These are phyloP conservation scores for Drosophila pseudoobscura DNA, from an alignment of 1,140 invertebrate species.

Conservation along the genomic window DNA sequence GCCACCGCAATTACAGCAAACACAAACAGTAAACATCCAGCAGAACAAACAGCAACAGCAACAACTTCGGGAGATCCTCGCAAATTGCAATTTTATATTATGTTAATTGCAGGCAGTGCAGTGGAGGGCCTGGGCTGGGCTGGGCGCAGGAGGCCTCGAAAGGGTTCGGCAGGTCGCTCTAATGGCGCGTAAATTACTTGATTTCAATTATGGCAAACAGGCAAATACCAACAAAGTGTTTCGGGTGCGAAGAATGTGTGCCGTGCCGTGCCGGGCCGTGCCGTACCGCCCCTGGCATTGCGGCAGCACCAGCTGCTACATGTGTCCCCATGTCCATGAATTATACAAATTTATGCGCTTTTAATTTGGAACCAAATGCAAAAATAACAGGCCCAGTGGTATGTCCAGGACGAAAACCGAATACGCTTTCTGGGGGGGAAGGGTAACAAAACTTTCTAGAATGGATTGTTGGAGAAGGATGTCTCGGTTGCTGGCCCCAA, in stretches of 20 bases:
- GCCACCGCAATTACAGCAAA: conserved; percentile 57
- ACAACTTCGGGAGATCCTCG: neutral
- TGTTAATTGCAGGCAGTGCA: conserved; percentile 63
- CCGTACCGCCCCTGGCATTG: conserved; percentile 16
- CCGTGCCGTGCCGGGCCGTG: neutral
- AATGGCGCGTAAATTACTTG: conserved; percentile 74
- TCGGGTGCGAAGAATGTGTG: conserved; percentile 9
- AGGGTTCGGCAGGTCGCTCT: conserved; percentile 53
- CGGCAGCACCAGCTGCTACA: conserved; percentile 36
- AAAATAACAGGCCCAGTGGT: conserved; percentile 30
- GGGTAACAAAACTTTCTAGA: too few relatives aligned
- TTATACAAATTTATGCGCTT: conserved; percentile 71
- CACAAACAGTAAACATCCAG: conserved; percentile 7
- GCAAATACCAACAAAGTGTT: conserved; percentile 17
- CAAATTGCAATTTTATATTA: conserved; percentile 60
- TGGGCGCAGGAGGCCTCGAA: neutral
- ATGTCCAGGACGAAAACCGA: neutral
- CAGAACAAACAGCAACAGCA: neutral
- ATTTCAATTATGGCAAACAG: conserved; percentile 56
- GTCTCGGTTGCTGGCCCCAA: conserved; percentile 12
- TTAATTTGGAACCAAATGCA: conserved; percentile 66
- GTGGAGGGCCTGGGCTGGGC: neutral
- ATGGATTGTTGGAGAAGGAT: neutral
- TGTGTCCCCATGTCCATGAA: conserved; percentile 64
- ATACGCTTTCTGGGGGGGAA: conserved; percentile 2